Percentiles rank a stretch among this genome's conserved stretches.
phyloP scores from a whole-genome alignment of 2,888 invertebrate species.

The Acleris literana region DNA sequence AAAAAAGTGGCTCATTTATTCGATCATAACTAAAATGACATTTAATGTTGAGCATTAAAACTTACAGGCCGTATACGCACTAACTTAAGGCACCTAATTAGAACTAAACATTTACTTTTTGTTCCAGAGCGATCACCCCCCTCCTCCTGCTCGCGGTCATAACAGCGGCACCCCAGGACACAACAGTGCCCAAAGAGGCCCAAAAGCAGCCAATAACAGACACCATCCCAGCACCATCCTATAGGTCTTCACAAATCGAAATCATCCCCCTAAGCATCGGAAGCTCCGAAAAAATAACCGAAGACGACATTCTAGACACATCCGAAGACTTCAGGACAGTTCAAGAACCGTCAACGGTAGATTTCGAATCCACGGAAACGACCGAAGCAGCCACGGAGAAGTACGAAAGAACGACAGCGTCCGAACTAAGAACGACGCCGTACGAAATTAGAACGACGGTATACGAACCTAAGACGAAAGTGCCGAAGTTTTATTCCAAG shows the following conservation, averaged over 20 bases:
- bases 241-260: conserved; percentile 55
- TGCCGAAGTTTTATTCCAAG: conserved; percentile 58
- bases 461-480: conserved; percentile 42
- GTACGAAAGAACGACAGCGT: conserved; percentile 7
- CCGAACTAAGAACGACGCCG: conserved; percentile 42
- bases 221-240: conserved; percentile 36
- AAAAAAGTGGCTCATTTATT: too few relatives aligned
- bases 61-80: too few relatives aligned
- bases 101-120: conserved; percentile 8
- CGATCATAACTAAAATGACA: too few relatives aligned
- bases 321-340: conserved; percentile 10
- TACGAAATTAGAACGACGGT: conserved; percentile 44
- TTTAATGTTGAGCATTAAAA: too few relatives aligned
- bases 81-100: not conserved
- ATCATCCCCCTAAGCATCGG: conserved; percentile 53
- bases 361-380: conserved; percentile 10
- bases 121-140: conserved; percentile 57
- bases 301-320: not conserved
- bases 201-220: conserved; percentile 49
- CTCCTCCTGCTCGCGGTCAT: conserved; percentile 49
- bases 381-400: conserved; percentile 7
- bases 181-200: conserved; percentile 52
- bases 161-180: conserved; percentile 59
- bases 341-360: not conserved
- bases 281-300: not conserved